Evolutionary conservation across 2,113 vertebrate genomes (phyloP), one percentile per base, ranked within the genome.

Genomic region (Hoplias malabaricus): DNA sequence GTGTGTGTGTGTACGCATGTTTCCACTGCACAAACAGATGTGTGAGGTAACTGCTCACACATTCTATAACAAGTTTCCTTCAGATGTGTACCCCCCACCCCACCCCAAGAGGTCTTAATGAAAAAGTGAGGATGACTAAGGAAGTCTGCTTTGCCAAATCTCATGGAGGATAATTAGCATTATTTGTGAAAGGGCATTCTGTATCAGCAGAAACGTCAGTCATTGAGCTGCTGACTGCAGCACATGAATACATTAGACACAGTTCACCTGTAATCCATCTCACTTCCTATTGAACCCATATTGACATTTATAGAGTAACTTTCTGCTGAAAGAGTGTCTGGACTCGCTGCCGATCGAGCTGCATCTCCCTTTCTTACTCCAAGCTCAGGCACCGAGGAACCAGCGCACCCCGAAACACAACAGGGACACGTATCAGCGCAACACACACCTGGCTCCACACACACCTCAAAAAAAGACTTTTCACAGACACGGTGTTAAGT

Each of bases 241-340:
- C 42, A 6, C 63, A 69, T 70, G 79, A 83, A 83, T 83, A 84
- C 46, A 82, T 84, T 84, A 84, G n/a, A 56, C 81, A 82, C 61
- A 65, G 59, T 65, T 83, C 72, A 75, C 48, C 69, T 75, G 42
- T 69, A 69, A 83, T 84, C 82, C 72, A 79, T 81, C 78, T 79
- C 38, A 78, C 31, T 66, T 67, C 56, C 61, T 79, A 84, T 67
- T 66, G 78, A 87, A 82, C 80, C 77, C 34, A 79, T 82, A 83
- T 80, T 73, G 78, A 80, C 78, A 82, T 54, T 54, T 80, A 83
- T 82, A n/a, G 70, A 84, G 75, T 81, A 80, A 70, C 69, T 81
- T 79, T 75, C 68, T 77, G 34, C 73, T 68, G 78, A 77, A 83
- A 67, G 38, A 66, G 63, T 75, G 77, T 59, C 43, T 48, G 27